These are phyloP conservation scores for Neoaliturus tenellus DNA, from an alignment of 2,888 invertebrate species.

Conservation along the genomic window DNA sequence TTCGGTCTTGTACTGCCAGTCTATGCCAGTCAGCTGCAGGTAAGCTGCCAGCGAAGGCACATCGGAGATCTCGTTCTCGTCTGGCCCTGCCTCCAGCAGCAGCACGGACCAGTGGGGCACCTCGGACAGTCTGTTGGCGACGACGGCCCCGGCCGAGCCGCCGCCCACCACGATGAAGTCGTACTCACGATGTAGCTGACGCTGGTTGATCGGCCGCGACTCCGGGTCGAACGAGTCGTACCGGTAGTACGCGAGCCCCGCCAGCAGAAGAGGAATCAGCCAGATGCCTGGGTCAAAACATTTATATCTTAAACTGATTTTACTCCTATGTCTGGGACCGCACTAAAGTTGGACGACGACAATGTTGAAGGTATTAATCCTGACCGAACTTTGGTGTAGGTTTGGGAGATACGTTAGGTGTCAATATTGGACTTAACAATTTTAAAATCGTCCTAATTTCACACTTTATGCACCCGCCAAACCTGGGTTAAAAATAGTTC, in stretches of 20 bases:
- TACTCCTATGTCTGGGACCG: no score
- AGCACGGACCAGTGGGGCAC: slow-evolving; percentile 84
- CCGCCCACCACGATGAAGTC: slow-evolving; percentile 91
- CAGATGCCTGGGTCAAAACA: slow-evolving; percentile 80
- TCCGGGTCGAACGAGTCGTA: slow-evolving; percentile 90
- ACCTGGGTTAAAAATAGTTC: no score
- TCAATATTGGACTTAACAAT: no score
- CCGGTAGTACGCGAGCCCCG: slow-evolving; percentile 87
- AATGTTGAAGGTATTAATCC: no score
- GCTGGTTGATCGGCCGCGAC: slow-evolving; percentile 82
- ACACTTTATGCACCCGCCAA: no score
- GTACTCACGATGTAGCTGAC: slow-evolving; percentile 82
- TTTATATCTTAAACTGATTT: no score
- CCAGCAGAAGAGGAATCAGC: slow-evolving; percentile 89
- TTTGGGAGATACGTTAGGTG: no score
- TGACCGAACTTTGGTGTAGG: no score
- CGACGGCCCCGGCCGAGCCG: slow-evolving; percentile 93
- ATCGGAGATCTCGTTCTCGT: slow-evolving; percentile 92
- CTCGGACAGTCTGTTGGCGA: slow-evolving; percentile 89
- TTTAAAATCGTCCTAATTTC: no score
- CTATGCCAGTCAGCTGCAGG: slow-evolving; percentile 88
- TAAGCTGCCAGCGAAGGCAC: slow-evolving; percentile 92
- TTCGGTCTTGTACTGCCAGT: slow-evolving; percentile 94
- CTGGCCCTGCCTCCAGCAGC: slow-evolving; percentile 89
- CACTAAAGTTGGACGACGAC: no score